Evolutionary conservation across 2,888 invertebrate genomes (phyloP).

Genomic region (Ceraclea dissimilis): DNA sequence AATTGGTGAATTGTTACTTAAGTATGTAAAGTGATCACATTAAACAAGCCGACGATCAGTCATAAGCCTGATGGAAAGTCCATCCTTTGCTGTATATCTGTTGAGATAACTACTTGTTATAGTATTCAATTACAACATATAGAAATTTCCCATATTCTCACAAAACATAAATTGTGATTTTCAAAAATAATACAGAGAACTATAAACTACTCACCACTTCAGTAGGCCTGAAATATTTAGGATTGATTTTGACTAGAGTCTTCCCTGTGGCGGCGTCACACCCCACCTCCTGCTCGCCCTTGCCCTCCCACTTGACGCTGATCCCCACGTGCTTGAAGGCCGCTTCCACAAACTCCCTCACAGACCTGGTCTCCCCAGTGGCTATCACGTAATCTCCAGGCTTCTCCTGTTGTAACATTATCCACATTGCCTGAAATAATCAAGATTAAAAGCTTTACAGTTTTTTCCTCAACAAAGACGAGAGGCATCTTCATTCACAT

Average conservation of each 20-base stretch:
- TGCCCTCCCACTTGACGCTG: constrained; percentile 81
- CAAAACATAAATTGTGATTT: too few species aligned
- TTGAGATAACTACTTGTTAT: too few species aligned
- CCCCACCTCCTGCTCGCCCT: constrained; percentile 71
- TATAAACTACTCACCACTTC: constrained; percentile 72
- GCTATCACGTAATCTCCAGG: constrained; percentile 98
- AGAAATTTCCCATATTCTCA: too few species aligned
- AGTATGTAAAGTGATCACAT: too few species aligned
- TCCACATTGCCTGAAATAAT: constrained; percentile 86
- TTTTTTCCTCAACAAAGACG: too few species aligned
- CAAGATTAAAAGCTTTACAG: too few species aligned
- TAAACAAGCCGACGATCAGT: too few species aligned
- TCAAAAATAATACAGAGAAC: background rate
- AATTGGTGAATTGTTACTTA: too few species aligned
- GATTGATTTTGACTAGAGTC: constrained; percentile 80
- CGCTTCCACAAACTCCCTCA: constrained; percentile 90
- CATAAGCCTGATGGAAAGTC: too few species aligned
- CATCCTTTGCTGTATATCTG: too few species aligned
- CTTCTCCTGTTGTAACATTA: constrained; percentile 88
- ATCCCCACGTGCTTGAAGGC: constrained; percentile 79
- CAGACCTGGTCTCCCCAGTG: constrained; percentile 90
- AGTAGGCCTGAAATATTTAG: constrained; percentile 93
- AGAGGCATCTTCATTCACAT: too few species aligned
- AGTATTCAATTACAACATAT: too few species aligned
- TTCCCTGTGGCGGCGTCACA: constrained; percentile 60